Base-by-base conservation (phyloP, 1,140 invertebrate species). In the Drosophila burlai region DNA sequence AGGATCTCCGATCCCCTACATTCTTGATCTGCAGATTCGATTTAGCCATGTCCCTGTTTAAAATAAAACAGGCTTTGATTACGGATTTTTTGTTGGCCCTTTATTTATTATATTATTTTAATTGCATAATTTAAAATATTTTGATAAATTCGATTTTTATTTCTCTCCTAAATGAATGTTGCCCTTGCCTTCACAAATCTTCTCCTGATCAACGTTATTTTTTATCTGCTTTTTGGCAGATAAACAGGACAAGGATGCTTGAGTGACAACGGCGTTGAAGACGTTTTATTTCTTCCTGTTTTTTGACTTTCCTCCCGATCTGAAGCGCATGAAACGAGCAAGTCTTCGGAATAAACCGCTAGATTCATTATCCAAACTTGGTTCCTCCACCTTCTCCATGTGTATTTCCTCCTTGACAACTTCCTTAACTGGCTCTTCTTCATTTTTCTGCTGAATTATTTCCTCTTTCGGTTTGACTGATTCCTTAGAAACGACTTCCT, bases 261-360 rank as follows among this genome's bases (percentile, higher is more conserved):
- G 42, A 16, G 21, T 36, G 29, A 3, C 15, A 11, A n/a, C 11
- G 34, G 60, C 40, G 16, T 47, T 16, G 4, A 2, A 34, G 8
- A n/a, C n/a, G 6, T 8, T 54, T 15, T 8, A 7, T 9, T 16
- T 26, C 31, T 21, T 29, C 24, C 15, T 29, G 13, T 9, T 6
- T 21, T 45, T 24, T 9, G 62, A 15, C 8, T 40, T 26, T 16
- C 21, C 43, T 0, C 11, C 21, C 5, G 38, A 58, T 8, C 46
- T 55, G 4, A 29, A 50, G 24, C 40, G 43, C 21, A 73, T 11
- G 2, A 55, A 29, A 2, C 31, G 29, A 10, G 55, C 55, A 15
- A 79, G 16, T 49, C 50, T 65, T 36, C 11, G 59, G 7, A 65
- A 40, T 5, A 61, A 52, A 26, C 59, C 36, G 10, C 15, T 58